Conservation (phyloP, 1,140 invertebrate species). For the Sycobia sp. region DNA sequence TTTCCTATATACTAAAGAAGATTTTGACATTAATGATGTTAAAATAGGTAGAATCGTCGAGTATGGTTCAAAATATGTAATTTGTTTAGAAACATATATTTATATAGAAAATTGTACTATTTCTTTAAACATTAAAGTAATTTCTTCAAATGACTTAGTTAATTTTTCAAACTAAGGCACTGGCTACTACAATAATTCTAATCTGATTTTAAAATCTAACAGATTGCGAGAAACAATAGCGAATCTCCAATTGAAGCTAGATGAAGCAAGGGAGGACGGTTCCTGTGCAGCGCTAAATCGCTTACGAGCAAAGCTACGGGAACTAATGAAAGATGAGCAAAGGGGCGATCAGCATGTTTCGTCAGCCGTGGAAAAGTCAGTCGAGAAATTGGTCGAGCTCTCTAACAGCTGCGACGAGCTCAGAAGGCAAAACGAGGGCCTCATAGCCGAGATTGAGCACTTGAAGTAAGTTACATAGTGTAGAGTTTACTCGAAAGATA, state of each 20-base stretch:
- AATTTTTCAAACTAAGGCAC: no score
- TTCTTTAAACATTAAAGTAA: no score
- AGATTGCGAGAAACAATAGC: slow-evolving; percentile 42
- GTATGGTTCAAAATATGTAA: no score
- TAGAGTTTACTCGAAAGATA: no score
- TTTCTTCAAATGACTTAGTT: no score
- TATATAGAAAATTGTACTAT: no score
- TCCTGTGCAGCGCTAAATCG: slow-evolving; percentile 51
- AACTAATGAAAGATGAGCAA: slow-evolving; percentile 47
- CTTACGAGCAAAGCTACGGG: slow-evolving; percentile 48
- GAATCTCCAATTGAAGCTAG: slow-evolving; percentile 44
- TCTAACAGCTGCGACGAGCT: slow-evolving; percentile 45
- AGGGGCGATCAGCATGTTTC: slow-evolving; percentile 43
- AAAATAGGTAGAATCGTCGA: no score
- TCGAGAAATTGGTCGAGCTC: slow-evolving; percentile 43
- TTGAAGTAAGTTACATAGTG: slow-evolving; percentile 28
- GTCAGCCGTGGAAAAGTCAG: slow-evolving; percentile 43
- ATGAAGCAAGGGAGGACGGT: slow-evolving; percentile 44
- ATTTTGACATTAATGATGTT: no score
- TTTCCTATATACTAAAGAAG: no score
- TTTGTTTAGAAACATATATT: no score
- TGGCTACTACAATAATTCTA: no score
- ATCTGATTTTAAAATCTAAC: no score
- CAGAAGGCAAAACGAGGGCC: slow-evolving; percentile 41
- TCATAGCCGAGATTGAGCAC: slow-evolving; percentile 36